These are phyloP conservation scores for Alouatta palliata DNA, from an alignment of 2,113 vertebrate species.

Conservation along the genomic window DNA sequence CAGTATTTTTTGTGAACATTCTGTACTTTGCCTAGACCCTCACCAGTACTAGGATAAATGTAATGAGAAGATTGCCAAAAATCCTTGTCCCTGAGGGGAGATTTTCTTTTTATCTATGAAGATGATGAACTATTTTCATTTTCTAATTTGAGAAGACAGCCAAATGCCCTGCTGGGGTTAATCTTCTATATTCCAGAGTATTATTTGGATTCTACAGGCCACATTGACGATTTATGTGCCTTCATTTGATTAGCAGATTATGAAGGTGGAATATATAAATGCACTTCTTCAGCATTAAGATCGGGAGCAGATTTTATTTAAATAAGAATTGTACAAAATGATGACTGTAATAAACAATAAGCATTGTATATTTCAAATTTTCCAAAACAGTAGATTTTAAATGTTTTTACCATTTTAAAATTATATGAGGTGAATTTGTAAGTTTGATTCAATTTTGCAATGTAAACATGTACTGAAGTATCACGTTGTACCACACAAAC, in stretches of 20 bases:
- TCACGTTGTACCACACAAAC: not conserved
- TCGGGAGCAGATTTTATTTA: not conserved
- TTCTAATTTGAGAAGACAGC: constrained; percentile 9
- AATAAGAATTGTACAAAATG: not conserved
- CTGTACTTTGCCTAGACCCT: not conserved
- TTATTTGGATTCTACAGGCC: not conserved
- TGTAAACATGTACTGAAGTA: not conserved
- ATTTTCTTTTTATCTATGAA: not conserved
- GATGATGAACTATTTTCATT: constrained; percentile 44
- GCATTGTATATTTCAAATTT: not conserved
- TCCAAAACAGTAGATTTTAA: not conserved
- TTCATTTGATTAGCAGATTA: constrained; percentile 33
- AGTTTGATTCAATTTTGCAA: not conserved
- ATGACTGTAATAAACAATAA: not conserved
- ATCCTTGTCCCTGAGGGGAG: not conserved
- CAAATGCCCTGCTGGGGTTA: not conserved
- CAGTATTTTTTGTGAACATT: not conserved
- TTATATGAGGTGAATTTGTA: not conserved
- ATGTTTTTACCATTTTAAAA: not conserved
- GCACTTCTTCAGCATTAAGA: not conserved
- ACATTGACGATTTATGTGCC: not conserved
- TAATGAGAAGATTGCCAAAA: not conserved
- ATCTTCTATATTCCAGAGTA: not conserved
- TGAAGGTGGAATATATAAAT: not conserved
- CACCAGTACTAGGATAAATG: not conserved